A percentile compares a stretch with the other conserved stretches of the same genome.
Evolutionary conservation across 2,888 invertebrate species (phyloP).

Genomic region (Salpingus planirostris): DNA sequence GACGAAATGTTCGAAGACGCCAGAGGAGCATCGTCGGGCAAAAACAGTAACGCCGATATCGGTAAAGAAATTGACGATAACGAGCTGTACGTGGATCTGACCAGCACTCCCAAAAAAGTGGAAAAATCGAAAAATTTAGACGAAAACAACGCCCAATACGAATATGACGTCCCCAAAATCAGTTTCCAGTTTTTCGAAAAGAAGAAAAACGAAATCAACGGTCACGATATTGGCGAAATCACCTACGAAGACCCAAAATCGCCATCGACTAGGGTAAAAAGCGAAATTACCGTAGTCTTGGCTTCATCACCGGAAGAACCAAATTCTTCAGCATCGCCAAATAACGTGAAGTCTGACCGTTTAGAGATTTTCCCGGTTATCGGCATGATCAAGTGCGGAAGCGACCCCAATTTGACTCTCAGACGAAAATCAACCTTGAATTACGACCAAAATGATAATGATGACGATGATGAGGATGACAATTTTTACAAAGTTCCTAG

Average conservation of each 20-base stretch:
- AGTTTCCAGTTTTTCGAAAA: slow-evolving; percentile 39
- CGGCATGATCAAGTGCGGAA: slow-evolving; percentile 32
- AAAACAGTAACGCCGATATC: slow-evolving; percentile 14
- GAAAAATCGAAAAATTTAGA: slow-evolving; percentile 13
- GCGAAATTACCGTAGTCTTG: too few species aligned
- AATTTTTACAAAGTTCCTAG: slow-evolving; percentile 38
- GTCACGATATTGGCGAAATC: too few species aligned
- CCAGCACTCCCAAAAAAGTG: slow-evolving; percentile 17
- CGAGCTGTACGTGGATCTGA: slow-evolving; percentile 24
- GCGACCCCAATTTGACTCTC: slow-evolving; percentile 33
- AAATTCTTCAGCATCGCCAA: too few species aligned
- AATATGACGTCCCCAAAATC: slow-evolving; percentile 40
- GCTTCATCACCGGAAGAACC: too few species aligned
- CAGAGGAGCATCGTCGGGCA: slow-evolving; percentile 19
- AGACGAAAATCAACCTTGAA: too few species aligned
- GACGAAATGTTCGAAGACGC: slow-evolving; percentile 21
- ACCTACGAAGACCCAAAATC: slow-evolving; percentile 1
- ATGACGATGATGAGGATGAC: slow-evolving; percentile 23
- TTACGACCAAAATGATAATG: too few species aligned
- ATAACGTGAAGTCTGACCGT: slow-evolving; percentile 22
- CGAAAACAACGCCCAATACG: slow-evolving; percentile 20
- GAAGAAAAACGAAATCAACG: too few species aligned
- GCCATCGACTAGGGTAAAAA: slow-evolving; percentile 17
- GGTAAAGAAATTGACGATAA: slow-evolving; percentile 13
- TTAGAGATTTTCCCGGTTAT: slow-evolving; percentile 14